Evolutionary conservation across 2,888 invertebrate species (phyloP).

Genomic region (Gastracanthus pulcherrimus): DNA sequence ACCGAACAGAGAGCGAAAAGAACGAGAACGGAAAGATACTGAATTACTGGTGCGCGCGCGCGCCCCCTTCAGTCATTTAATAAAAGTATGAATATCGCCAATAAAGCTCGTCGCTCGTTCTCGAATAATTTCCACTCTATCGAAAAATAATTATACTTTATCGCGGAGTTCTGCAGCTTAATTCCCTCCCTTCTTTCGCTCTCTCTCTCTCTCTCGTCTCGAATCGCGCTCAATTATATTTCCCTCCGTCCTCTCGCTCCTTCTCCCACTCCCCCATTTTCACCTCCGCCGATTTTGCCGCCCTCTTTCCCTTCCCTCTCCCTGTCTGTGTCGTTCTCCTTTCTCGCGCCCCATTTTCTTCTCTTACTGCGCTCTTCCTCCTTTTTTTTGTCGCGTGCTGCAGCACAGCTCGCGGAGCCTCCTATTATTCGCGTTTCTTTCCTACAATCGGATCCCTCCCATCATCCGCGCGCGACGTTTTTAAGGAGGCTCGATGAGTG

Average conservation of each 20-base stretch:
- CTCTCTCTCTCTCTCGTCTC: conserved; percentile 53
- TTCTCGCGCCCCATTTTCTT: conserved; percentile 58
- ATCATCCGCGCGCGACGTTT: conserved; percentile 14
- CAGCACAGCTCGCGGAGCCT: conserved; percentile 12
- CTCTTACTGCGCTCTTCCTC: conserved; percentile 38
- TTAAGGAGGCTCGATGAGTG: conserved; percentile 32
- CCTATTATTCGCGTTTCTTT: conserved; percentile 58
- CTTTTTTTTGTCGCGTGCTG: conserved; percentile 55
- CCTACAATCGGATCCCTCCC: conserved; percentile 34
- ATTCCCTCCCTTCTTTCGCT: conserved; percentile 39
- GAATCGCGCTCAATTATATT: conserved; percentile 76
- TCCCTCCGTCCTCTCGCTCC: conserved; percentile 55
- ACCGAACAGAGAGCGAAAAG: conserved; percentile 32
- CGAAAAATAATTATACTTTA: conserved; percentile 78
- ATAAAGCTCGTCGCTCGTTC: conserved; percentile 74
- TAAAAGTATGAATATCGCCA: conserved; percentile 77
- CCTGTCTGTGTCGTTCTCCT: neutral
- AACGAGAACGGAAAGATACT: conserved; percentile 40
- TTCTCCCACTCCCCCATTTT: conserved; percentile 26
- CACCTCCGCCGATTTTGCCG: conserved; percentile 54
- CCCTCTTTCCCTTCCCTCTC: conserved; percentile 46
- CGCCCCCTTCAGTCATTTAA: conserved; percentile 69
- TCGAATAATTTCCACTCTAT: conserved; percentile 77
- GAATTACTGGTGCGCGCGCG: conserved; percentile 3
- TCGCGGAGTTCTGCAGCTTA: conserved; percentile 66